Percentiles rank a stretch among this genome's conserved stretches.
phyloP scores from a whole-genome alignment of 2,888 invertebrate species.

The Leptarthrus brevirostris region DNA sequence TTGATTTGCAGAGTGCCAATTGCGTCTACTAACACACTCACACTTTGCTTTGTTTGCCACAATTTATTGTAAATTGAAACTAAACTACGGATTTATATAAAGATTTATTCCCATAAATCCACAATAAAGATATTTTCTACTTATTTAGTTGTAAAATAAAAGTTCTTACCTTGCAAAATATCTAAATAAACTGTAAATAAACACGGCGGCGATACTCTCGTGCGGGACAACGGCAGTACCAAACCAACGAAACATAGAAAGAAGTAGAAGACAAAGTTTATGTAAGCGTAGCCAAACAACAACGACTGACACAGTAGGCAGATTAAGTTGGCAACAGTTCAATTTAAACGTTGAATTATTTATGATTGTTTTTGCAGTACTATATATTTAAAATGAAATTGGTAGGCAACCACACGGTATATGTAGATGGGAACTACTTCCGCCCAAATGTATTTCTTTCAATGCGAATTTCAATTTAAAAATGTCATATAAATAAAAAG shows the following conservation, averaged over 20 bases:
- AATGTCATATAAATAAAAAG: too few relatives aligned
- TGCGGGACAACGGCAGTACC: constrained; percentile 10
- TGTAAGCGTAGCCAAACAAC: constrained; percentile 10
- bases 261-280: too few relatives aligned
- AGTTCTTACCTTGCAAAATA: constrained; percentile 8
- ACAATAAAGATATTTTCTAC: too few relatives aligned
- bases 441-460: too few relatives aligned
- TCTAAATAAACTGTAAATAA: constrained; percentile 19
- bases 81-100: not conserved
- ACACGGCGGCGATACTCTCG: constrained; percentile 14
- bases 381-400: too few relatives aligned
- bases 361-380: too few relatives aligned
- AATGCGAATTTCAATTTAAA: too few relatives aligned
- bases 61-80: constrained; percentile 17
- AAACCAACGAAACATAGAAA: constrained; percentile 33
- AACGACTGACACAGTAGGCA: too few relatives aligned
- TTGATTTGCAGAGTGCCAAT: constrained; percentile 10
- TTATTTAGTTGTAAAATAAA: not conserved
- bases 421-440: too few relatives aligned
- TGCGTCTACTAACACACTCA: constrained; percentile 39
- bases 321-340: too few relatives aligned
- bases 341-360: too few relatives aligned
- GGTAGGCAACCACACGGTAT: too few relatives aligned
- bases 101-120: not conserved
- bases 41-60: constrained; percentile 30